Base-by-base conservation (phyloP, 2,797 vertebrate genomes). In the Tokudaia tokunoshimensis region DNA sequence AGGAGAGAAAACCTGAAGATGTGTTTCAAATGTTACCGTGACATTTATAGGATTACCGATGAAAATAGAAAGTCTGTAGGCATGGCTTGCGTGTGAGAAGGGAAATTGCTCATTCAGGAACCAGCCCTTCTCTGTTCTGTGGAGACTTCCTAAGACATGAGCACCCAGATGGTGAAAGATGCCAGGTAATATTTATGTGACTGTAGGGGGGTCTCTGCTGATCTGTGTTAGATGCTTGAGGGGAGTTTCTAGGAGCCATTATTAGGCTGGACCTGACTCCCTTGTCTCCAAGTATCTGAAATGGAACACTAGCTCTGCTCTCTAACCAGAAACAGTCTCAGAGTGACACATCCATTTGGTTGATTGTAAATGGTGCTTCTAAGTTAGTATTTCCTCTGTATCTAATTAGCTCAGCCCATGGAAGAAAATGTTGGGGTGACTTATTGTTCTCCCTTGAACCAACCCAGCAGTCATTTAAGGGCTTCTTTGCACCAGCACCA, bases 21-120 rank as follows among this genome's bases (percentile, higher is more conserved):
- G 50, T 81, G 34, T 78, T 87, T 95, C 34, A 63, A 52, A 93
- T 91, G 80, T 86, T 80, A 75, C 87, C 22, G 80, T 86, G 92
- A 81, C 67, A 94, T 89, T 94, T 93, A 74, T 34, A 94, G 84
- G 24, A 61, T 10, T 61, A 6, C 52, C 37, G 70, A 80, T 84
- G 86, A 65, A 95, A 95, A 95, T 24, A 90, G 92, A 44, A 94
- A 95, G 37, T 93, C 61, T 91, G 81, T 82, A 61, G 78, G 14
- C 67, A 57, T 59, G 89, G 75, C 80, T 89, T 74, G 50, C 34
- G 4, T 83, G 41, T 65, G 14, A 79, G 74, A 82, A 86, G 41
- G 88, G 41, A 82, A 92, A 86, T 9, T 59, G 44, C 88, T 95
- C 79, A 70, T 12, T 61, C 61, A 76, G 74, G 55, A 34, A 82